Percentiles rank a stretch among this genome's conserved stretches.
Evolutionary conservation across 2,888 invertebrate species (phyloP).

Genomic region (Elmis aenea): DNA sequence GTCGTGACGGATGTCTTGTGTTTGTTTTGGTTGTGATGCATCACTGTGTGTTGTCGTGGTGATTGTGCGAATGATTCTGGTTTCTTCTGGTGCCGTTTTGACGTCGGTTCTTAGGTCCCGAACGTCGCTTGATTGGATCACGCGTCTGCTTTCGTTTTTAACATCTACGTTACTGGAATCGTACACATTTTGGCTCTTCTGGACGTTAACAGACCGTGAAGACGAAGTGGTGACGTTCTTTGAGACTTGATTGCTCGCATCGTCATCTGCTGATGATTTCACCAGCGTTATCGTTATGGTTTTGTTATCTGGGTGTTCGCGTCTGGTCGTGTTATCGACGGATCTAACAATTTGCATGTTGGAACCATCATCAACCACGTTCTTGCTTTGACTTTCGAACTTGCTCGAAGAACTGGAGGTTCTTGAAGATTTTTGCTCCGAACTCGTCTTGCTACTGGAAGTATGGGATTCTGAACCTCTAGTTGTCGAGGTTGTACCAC

Average conservation of each 20-base stretch:
- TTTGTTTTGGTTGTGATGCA: no score
- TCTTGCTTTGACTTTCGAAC: slow-evolving; percentile 14
- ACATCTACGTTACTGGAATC: slow-evolving; percentile 2
- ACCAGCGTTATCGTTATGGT: no score
- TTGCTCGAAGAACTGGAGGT: slow-evolving; percentile 19
- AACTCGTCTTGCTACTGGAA: slow-evolving; percentile 13
- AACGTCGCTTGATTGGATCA: slow-evolving; percentile 17
- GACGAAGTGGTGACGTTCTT: slow-evolving; percentile 11
- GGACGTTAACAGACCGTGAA: slow-evolving; percentile 11
- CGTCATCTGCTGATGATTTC: slow-evolving; percentile 6
- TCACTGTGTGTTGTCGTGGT: no score
- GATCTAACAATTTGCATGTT: no score
- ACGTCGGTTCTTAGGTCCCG: neutral
- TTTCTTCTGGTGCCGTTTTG: no score
- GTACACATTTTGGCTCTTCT: slow-evolving; percentile 11
- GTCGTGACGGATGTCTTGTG: no score
- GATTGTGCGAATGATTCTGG: no score
- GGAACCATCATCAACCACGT: no score
- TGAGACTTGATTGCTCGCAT: slow-evolving; percentile 8
- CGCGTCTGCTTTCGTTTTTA: slow-evolving; percentile 1
- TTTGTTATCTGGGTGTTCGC: no score
- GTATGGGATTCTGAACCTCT: slow-evolving; percentile 14
- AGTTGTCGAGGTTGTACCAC: slow-evolving; percentile 19
- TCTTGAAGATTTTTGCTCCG: slow-evolving; percentile 21
- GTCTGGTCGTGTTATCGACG: no score